Evolutionary conservation across 2,797 vertebrate genomes (phyloP), one percentile per base, ranked within the genome.

Genomic region (Cetoscarus ocellatus): DNA sequence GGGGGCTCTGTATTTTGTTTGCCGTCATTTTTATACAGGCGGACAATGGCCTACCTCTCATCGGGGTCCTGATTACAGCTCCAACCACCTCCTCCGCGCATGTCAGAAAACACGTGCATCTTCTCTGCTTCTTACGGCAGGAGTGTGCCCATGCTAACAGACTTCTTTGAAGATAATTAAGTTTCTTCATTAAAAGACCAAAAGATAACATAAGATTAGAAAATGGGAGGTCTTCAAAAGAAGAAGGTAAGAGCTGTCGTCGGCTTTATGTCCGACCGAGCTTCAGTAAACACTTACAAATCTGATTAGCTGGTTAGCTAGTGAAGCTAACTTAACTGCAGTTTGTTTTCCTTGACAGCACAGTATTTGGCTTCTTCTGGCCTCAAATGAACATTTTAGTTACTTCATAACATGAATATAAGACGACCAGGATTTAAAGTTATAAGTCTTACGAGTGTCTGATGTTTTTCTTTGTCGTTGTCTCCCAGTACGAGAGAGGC

Each of bases 401-500:
- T 1, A 1, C 8, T 44, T 6, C 14, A 13, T 44, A 35, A 1
- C 8, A 15, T 55, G 0, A 12, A 27, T 13, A n/a, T 5, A n/a
- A 9, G 1, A 0, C 6, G 5, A 7, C 0, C 3, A 17, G 18
- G 1, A 42, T 9, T 34, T 3, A 7, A 53, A n/a, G 8, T 34
- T 0, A 1, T 43, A 0, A 34, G 27, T 3, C 18, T 19, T 38
- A 12, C 51, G 2, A 6, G 4, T 4, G 6, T 61, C 57, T 45
- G 35, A 59, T 8, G 12, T 35, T 9, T 70, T 0, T 3, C 0
- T 55, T 0, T 85, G 11, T 56, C 0, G 5, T 73, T 54, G 51
- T 64, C 55, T 85, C 80, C 18, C 74, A 99, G 98, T 98, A 92
- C 67, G 96, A 98, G 87, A 93, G 96, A 13, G 97, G 98, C 35